Conservation (phyloP, 1,140 invertebrate species). For the Drosophila nigromelanica region DNA sequence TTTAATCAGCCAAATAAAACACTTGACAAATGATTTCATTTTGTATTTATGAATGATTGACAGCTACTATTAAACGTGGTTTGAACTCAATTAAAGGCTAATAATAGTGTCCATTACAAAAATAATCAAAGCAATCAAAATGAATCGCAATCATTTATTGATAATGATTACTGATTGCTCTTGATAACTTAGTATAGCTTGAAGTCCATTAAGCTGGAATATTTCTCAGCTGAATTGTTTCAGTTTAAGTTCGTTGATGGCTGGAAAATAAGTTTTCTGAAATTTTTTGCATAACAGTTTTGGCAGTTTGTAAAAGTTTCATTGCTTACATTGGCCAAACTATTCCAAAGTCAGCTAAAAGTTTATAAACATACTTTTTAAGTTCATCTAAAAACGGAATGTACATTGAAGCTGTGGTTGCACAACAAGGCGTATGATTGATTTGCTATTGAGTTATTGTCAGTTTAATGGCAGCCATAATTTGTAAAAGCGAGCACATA, state of each 20-base stretch:
- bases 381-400: background rate
- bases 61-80: background rate
- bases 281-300: background rate
- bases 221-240: background rate
- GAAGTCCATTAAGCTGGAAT: background rate
- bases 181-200: background rate
- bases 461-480: constrained; percentile 14
- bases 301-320: background rate
- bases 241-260: background rate
- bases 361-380: background rate
- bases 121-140: background rate
- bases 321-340: background rate
- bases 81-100: constrained; percentile 4
- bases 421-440: constrained; percentile 37
- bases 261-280: background rate
- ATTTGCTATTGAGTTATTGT: constrained; percentile 32
- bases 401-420: background rate
- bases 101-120: background rate
- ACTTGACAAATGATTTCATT: constrained; percentile 1
- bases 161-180: background rate
- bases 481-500: background rate
- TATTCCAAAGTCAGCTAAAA: background rate
- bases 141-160: too few species aligned
- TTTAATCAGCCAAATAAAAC: constrained; percentile 9
- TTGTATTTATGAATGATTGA: background rate